Percentiles rank a stretch among this genome's conserved stretches.
phyloP scores from a whole-genome alignment of 2,888 invertebrate genomes.

The Diarsia mendica region DNA sequence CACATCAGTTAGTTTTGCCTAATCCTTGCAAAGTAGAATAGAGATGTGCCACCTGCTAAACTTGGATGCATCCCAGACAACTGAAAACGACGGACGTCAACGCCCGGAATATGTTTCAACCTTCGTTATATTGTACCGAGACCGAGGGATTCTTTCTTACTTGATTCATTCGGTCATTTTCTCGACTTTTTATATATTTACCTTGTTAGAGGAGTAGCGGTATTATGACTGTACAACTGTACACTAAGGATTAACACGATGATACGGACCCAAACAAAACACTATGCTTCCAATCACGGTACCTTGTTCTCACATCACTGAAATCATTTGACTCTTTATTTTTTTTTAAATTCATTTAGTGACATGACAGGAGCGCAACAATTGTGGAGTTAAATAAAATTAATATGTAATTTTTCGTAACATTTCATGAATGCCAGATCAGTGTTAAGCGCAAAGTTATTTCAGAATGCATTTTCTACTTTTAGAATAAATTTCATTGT shows the following conservation, averaged over 20 bases:
- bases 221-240: not conserved
- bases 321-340: too few relatives aligned
- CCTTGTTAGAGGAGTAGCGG: not conserved
- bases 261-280: too few relatives aligned
- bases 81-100: conserved; percentile 31
- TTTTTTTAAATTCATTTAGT: too few relatives aligned
- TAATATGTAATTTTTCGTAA: too few relatives aligned
- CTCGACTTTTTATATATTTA: conserved; percentile 6
- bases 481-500: conserved; percentile 13
- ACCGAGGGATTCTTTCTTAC: conserved; percentile 5
- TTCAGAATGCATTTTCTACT: not conserved
- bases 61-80: not conserved
- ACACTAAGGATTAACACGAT: not conserved
- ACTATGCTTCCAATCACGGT: too few relatives aligned
- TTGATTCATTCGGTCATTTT: conserved; percentile 14
- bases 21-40: too few relatives aligned
- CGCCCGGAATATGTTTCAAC: conserved; percentile 19
- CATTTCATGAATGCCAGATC: not conserved
- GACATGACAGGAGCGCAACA: too few relatives aligned
- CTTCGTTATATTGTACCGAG: conserved; percentile 20
- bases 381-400: too few relatives aligned
- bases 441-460: not conserved
- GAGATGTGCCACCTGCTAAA: conserved; percentile 8
- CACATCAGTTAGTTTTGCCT: too few relatives aligned
- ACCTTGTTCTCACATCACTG: too few relatives aligned